phyloP scores from a whole-genome alignment of 2,113 vertebrate species.

The Hippolais icterina region DNA sequence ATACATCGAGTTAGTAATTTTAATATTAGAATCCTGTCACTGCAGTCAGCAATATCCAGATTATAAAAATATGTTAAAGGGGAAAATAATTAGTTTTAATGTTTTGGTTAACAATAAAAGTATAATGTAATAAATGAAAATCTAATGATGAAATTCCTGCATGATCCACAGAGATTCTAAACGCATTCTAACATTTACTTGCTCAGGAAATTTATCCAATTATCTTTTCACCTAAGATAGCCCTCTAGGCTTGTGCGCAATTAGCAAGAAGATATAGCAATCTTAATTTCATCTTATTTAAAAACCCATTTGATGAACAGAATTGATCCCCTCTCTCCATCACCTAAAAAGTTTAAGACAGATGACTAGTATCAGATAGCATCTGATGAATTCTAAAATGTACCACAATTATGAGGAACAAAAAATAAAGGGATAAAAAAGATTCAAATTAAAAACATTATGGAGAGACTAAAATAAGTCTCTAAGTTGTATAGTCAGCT shows the following conservation, averaged over 20 bases:
- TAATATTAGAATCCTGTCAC: not conserved
- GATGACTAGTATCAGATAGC: not conserved
- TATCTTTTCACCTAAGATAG: not conserved
- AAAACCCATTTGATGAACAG: not conserved
- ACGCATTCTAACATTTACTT: not conserved
- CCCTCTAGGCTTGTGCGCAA: not conserved
- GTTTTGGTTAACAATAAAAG: not conserved
- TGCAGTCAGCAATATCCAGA: too few species aligned
- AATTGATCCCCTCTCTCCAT: not conserved
- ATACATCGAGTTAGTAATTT: not conserved
- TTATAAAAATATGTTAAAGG: not conserved
- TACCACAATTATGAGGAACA: not conserved
- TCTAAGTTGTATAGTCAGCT: not conserved
- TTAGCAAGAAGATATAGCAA: not conserved
- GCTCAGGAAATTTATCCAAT: not conserved
- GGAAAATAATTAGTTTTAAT: not conserved
- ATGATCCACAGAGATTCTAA: not conserved
- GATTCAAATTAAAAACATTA: not conserved
- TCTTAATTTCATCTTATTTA: not conserved
- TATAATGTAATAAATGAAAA: not conserved
- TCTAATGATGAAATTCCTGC: not conserved
- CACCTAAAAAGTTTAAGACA: not conserved
- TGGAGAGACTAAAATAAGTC: not conserved
- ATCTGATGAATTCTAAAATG: not conserved
- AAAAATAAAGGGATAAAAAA: not conserved